These are phyloP conservation scores for Frieseomelitta varia DNA, from an alignment of 1,140 invertebrate species.

Conservation along the genomic window DNA sequence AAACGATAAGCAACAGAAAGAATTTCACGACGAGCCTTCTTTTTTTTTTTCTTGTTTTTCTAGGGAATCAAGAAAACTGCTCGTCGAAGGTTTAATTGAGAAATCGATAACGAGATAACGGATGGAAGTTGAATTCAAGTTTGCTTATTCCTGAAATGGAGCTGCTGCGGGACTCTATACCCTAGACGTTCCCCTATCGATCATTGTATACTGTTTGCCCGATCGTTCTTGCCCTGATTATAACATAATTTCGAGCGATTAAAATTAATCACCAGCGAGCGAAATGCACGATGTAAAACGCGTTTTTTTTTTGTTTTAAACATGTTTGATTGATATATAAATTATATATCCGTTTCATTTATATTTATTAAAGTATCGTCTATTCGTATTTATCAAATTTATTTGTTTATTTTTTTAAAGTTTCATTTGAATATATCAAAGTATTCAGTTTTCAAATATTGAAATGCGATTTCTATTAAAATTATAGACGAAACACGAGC, in stretches of 20 bases:
- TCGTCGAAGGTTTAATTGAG: background rate
- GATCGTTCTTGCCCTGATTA: background rate
- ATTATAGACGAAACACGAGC: no score
- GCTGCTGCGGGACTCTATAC: background rate
- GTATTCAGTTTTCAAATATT: no score
- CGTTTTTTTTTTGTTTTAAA: background rate
- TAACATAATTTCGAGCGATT: background rate
- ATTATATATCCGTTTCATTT: background rate
- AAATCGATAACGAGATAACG: constrained; percentile 8
- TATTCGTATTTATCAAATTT: background rate
- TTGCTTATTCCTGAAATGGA: background rate
- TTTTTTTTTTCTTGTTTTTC: background rate
- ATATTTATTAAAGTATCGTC: background rate
- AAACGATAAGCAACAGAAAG: background rate
- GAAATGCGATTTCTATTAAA: no score
- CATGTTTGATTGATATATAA: background rate
- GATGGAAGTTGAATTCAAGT: background rate
- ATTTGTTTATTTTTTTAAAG: no score
- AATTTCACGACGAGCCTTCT: background rate
- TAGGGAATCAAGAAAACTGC: background rate
- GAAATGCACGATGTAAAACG: background rate
- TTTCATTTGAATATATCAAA: no score
- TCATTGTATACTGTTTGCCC: constrained; percentile 4
- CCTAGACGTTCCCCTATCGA: background rate
- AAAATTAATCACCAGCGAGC: background rate